Evolutionary conservation across 2,113 vertebrate species (phyloP).

Genomic region (Cyanoderma ruficeps): DNA sequence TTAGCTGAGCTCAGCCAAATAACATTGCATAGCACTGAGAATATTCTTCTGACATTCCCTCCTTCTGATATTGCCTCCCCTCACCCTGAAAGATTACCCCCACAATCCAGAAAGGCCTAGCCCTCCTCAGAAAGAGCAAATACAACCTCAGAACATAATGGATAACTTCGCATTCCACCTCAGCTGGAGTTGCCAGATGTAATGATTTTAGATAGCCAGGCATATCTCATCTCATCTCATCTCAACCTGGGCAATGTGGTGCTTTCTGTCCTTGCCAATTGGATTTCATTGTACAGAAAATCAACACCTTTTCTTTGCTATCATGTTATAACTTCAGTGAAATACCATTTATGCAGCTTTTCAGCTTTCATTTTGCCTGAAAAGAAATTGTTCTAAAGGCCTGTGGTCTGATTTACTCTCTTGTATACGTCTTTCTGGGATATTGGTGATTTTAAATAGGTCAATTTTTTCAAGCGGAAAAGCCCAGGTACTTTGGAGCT

Average conservation of each 20-base stretch:
- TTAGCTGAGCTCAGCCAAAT: background rate
- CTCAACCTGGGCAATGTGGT: background rate
- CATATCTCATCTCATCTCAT: fast-evolving
- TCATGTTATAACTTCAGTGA: background rate
- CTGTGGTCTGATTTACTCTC: background rate
- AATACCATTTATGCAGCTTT: background rate
- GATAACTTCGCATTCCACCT: background rate
- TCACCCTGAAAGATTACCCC: background rate
- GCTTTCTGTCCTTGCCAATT: background rate
- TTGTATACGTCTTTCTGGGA: background rate
- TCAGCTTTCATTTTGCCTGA: background rate
- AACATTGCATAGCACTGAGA: background rate
- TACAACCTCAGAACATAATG: background rate
- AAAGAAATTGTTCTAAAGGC: background rate
- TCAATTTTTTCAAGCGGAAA: background rate
- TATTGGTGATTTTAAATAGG: background rate
- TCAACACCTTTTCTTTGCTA: background rate
- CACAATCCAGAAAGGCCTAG: background rate
- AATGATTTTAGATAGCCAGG: background rate
- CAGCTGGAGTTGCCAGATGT: background rate
- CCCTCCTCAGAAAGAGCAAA: background rate
- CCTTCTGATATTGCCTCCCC: background rate
- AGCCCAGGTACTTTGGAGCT: background rate
- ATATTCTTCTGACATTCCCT: background rate
- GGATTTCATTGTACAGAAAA: background rate